phyloP scores from a whole-genome alignment of 2,888 invertebrate genomes.

The Apotomis betuletana region DNA sequence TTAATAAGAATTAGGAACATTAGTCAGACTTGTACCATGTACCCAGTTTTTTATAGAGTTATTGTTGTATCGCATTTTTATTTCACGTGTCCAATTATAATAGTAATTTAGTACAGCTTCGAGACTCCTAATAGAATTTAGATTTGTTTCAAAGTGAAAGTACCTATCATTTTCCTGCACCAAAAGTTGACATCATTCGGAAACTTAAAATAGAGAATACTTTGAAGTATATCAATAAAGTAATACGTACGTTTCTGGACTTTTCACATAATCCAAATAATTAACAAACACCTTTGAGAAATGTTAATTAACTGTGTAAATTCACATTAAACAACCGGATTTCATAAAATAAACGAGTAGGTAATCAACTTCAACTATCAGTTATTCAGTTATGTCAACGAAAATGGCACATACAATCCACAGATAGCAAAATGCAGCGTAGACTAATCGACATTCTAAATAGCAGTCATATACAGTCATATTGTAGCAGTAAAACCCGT shows the following conservation, averaged over 20 bases:
- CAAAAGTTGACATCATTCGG: slow-evolving; percentile 67
- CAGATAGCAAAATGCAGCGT: slow-evolving; percentile 1
- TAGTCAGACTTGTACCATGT: slow-evolving; percentile 1
- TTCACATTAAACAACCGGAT: slow-evolving; percentile 35
- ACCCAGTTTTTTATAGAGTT: neutral
- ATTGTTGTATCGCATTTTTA: neutral
- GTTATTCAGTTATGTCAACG: slow-evolving; percentile 40
- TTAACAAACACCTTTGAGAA: slow-evolving; percentile 3
- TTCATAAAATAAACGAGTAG: slow-evolving; percentile 36
- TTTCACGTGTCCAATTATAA: neutral
- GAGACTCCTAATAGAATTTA: slow-evolving; percentile 28
- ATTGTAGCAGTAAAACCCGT: no score
- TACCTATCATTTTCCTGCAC: slow-evolving; percentile 37
- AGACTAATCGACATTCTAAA: neutral
- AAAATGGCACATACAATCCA: slow-evolving; percentile 19
- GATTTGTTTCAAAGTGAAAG: slow-evolving; percentile 44
- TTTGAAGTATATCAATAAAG: slow-evolving; percentile 5
- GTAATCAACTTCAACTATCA: slow-evolving; percentile 34
- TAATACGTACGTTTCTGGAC: slow-evolving; percentile 31
- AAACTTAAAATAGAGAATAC: slow-evolving; percentile 48
- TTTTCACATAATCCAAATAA: slow-evolving; percentile 32
- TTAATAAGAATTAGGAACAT: neutral
- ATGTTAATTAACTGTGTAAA: slow-evolving; percentile 10
- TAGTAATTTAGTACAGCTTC: neutral
- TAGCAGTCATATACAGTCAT: no score